Evolutionary conservation across 2,888 invertebrate species (phyloP).

Genomic region (Calameuta filiformis): DNA sequence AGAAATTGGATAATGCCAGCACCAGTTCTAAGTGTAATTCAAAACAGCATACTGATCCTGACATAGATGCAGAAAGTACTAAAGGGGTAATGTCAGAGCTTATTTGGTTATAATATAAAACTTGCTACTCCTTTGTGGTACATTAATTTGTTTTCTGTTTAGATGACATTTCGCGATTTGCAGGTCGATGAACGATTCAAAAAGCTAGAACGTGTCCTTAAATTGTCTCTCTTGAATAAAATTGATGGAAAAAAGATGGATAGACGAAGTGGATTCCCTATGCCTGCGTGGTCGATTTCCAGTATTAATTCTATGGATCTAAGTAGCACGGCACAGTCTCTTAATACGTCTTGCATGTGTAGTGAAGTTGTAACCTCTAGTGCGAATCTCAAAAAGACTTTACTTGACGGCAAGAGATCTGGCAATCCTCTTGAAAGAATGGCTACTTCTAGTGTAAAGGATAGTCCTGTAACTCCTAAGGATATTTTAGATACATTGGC

Average conservation of each 20-base stretch:
- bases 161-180: conserved; percentile 44
- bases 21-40: background rate
- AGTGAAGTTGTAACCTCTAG: conserved; percentile 53
- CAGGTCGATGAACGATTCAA: conserved; percentile 46
- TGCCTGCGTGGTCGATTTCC: conserved; percentile 39
- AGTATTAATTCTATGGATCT: conserved; percentile 41
- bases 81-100: background rate
- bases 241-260: conserved; percentile 12
- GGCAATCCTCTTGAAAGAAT: conserved; percentile 14
- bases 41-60: background rate
- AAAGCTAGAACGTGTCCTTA: conserved; percentile 41
- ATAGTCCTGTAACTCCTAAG: conserved; percentile 19
- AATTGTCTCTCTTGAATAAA: conserved; percentile 31
- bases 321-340: conserved; percentile 21
- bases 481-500: conserved; percentile 25
- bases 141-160: background rate
- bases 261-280: background rate
- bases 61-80: background rate
- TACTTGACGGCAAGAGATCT: conserved; percentile 19
- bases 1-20: background rate
- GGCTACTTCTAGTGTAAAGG: conserved; percentile 45
- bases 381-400: conserved; percentile 44
- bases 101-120: background rate
- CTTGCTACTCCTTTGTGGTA: background rate
- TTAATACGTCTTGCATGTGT: conserved; percentile 30